Evolutionary conservation across 2,113 vertebrate species (phyloP), one percentile per base, ranked within the genome.

Genomic region (Steatornis caripensis): DNA sequence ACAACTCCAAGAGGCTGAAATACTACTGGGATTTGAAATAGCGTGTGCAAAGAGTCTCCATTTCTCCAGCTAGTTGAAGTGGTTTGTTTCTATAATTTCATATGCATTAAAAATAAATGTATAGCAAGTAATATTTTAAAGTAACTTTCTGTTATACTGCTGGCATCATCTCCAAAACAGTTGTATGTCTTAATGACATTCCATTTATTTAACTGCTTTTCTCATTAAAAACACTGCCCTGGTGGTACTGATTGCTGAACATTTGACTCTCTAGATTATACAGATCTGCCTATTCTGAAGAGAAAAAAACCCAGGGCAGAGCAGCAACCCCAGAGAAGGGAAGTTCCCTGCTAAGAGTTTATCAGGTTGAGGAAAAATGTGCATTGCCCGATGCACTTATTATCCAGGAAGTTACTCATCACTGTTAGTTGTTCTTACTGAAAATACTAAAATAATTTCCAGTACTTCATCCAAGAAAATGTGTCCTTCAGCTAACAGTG

Each of bases 171-270:
- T 94, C 88, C 83, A 87, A 95, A 96, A 96, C 86, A 96, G 65
- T 90, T 10, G 0, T 90, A 87, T 64, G 48, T 96, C 90, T 95
- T 95, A 78, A 92, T 69, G 90, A 96, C 90, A 82, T 95, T 92
- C 43, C 88, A 95, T 95, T 97, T 94, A 92, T 95, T 95, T 94
- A 94, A 97, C 79, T 92, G 57, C 12, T 89, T 86, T 93, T 86
- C 90, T 93, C 69, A 37, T 89, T 92, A 89, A 94, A 95, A 95
- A 89, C 83, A 93, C 80, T 92, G 45, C 68, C 70, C 80, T 95
- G 93, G 90, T 96, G 69, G 93, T 92, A 90, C 69, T 87, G 83
- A 79, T 81, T 84, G 72, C 86, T 95, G 61, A 75, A 26, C 0
- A 2, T 85, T 92, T 92, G 62, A 80, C 68, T 92, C 65, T 61